Percentiles rank a stretch among this genome's conserved stretches.
Conservation (phyloP, 2,888 invertebrate species). For the Eurois occulta region DNA sequence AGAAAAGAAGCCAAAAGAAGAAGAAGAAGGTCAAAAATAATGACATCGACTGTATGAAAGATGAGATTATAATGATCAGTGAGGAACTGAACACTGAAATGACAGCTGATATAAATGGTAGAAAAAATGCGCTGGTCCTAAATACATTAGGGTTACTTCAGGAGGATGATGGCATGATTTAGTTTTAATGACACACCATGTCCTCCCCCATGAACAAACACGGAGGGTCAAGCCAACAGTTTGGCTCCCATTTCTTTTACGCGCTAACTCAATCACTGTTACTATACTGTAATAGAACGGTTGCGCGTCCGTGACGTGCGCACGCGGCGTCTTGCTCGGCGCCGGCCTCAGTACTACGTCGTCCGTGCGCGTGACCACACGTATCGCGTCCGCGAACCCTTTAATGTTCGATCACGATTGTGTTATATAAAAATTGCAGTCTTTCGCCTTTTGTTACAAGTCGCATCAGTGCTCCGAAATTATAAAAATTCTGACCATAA, state of each 20-base stretch:
- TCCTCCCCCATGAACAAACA: constrained; percentile 21
- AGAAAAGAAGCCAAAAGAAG: background rate
- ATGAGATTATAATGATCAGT: background rate
- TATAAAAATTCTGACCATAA: constrained; percentile 41
- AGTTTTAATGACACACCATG: background rate
- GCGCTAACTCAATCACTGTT: constrained; percentile 66
- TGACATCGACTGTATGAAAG: background rate
- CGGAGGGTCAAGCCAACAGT: constrained; percentile 47
- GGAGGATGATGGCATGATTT: background rate
- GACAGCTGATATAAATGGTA: background rate
- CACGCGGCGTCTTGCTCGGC: constrained; percentile 53
- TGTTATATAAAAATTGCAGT: constrained; percentile 79
- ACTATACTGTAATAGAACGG: constrained; percentile 70
- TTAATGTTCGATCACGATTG: constrained; percentile 70
- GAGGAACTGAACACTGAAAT: background rate
- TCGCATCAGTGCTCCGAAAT: constrained; percentile 63
- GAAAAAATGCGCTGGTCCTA: background rate
- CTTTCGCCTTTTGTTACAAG: constrained; percentile 64
- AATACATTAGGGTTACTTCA: background rate
- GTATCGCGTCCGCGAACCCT: constrained; percentile 67
- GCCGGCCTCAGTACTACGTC: constrained; percentile 77
- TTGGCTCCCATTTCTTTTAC: constrained; percentile 66
- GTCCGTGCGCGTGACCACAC: constrained; percentile 76
- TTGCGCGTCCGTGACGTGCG: constrained; percentile 68
- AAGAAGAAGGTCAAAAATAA: background rate